Percentiles rank a stretch among this genome's conserved stretches.
These are phyloP conservation scores for Bombycilla garrulus DNA, from an alignment of 2,113 vertebrate genomes.

Conservation along the genomic window DNA sequence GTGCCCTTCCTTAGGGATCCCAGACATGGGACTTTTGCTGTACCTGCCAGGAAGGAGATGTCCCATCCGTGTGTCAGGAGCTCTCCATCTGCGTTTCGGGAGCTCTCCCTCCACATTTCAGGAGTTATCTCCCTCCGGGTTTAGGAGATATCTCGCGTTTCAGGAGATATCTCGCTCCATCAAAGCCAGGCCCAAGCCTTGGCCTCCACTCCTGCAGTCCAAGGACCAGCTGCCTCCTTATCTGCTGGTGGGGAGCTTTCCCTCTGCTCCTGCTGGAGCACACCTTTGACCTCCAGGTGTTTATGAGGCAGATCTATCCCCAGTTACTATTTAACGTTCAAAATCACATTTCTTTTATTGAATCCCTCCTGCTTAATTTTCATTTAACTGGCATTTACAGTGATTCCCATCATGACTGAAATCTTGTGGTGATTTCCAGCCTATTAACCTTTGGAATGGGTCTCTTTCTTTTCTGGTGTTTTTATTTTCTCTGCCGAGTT, in stretches of 20 bases:
- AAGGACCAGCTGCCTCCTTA: not conserved
- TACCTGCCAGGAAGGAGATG: not conserved
- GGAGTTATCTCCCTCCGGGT: not conserved
- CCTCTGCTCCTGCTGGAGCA: not conserved
- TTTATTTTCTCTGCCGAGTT: not conserved
- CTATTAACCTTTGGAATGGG: not conserved
- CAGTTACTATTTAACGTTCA: conserved; percentile 58
- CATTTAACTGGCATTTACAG: not conserved
- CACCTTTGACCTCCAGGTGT: conserved; percentile 47
- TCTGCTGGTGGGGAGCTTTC: not conserved
- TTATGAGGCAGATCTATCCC: not conserved
- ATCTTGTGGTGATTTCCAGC: not conserved
- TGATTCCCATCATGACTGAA: not conserved
- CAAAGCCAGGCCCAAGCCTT: not conserved
- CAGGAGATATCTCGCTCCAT: not conserved
- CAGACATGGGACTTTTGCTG: not conserved
- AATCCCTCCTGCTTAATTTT: not conserved
- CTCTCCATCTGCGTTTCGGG: not conserved
- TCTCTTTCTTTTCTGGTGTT: not conserved
- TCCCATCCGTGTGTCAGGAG: not conserved
- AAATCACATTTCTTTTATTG: conserved; percentile 19
- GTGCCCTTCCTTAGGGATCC: not conserved
- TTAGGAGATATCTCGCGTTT: not conserved
- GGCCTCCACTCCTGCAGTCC: not conserved
- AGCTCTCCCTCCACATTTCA: not conserved